Evolutionary conservation across 1,140 invertebrate genomes (phyloP).

Genomic region (Lepidurus apus): DNA sequence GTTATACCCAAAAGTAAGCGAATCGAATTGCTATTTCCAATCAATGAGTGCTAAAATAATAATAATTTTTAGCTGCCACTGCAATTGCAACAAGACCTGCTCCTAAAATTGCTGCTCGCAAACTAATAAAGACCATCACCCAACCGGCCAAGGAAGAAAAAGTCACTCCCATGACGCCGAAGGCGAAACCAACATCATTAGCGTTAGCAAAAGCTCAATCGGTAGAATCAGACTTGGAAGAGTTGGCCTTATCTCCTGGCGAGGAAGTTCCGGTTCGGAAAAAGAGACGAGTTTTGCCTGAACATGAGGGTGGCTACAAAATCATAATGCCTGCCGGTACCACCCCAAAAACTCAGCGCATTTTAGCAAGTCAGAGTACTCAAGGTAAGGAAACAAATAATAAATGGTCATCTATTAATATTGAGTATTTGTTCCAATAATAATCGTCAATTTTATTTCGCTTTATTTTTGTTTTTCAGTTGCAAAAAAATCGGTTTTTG

Average conservation of each 20-base stretch:
- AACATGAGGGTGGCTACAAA: constrained; percentile 47
- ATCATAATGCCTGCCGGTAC: constrained; percentile 47
- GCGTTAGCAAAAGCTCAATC: constrained; percentile 26
- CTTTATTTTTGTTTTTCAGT: constrained; percentile 24
- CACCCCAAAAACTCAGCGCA: constrained; percentile 44
- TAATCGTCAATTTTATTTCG: not conserved
- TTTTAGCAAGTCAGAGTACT: constrained; percentile 42
- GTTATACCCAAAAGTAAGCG: not conserved
- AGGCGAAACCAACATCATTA: constrained; percentile 1
- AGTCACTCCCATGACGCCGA: not conserved
- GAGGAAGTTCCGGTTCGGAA: constrained; percentile 42
- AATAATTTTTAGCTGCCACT: not conserved
- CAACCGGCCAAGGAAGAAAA: constrained; percentile 27
- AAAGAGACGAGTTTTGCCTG: constrained; percentile 46
- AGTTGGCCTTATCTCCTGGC: constrained; percentile 26
- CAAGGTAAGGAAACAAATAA: constrained; percentile 35
- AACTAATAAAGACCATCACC: not conserved
- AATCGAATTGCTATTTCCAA: too few species aligned
- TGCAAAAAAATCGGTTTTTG: constrained; percentile 41
- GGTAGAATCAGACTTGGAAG: constrained; percentile 32
- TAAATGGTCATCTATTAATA: not conserved
- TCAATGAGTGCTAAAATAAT: too few species aligned
- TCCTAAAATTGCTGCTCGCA: constrained; percentile 23
- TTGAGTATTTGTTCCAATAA: not conserved
- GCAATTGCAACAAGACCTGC: not conserved